Conservation (phyloP, 2,113 vertebrate species). For the Brachypteracias leptosomus region DNA sequence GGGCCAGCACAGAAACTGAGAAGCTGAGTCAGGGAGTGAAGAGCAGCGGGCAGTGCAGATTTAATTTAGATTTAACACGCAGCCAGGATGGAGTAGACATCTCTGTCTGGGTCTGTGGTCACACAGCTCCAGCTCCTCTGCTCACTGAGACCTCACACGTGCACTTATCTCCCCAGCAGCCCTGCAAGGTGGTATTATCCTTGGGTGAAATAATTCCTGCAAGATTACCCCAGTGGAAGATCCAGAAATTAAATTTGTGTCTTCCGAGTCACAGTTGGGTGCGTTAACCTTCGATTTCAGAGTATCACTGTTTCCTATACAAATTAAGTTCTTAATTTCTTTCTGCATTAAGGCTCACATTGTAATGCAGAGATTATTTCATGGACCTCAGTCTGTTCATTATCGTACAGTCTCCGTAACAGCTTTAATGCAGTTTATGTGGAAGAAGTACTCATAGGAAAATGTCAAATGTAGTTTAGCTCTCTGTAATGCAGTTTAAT, state of each 20-base stretch:
- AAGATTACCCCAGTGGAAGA: not conserved
- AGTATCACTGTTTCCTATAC: not conserved
- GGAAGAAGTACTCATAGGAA: not conserved
- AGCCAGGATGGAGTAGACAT: not conserved
- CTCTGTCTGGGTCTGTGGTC: not conserved
- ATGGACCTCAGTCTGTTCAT: not conserved
- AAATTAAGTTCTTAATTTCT: constrained; percentile 32
- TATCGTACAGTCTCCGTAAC: not conserved
- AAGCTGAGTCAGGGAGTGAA: not conserved
- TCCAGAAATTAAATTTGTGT: not conserved
- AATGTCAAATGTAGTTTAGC: constrained; percentile 4
- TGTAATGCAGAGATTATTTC: not conserved
- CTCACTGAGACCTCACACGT: not conserved
- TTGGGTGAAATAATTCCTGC: not conserved
- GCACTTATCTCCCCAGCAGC: not conserved
- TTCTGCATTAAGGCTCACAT: not conserved
- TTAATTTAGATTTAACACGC: not conserved
- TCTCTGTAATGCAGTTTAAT: constrained; percentile 4
- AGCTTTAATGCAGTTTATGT: not conserved
- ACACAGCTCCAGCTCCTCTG: accelerated
- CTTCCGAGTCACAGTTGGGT: not conserved
- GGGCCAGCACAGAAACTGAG: not conserved
- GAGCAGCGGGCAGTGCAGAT: not conserved
- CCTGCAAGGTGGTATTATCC: not conserved
- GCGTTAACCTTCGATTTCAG: not conserved